Evolutionary conservation across 2,888 invertebrate species (phyloP), one percentile per base, ranked within the genome.

Genomic region (Pseudoips prasinana): DNA sequence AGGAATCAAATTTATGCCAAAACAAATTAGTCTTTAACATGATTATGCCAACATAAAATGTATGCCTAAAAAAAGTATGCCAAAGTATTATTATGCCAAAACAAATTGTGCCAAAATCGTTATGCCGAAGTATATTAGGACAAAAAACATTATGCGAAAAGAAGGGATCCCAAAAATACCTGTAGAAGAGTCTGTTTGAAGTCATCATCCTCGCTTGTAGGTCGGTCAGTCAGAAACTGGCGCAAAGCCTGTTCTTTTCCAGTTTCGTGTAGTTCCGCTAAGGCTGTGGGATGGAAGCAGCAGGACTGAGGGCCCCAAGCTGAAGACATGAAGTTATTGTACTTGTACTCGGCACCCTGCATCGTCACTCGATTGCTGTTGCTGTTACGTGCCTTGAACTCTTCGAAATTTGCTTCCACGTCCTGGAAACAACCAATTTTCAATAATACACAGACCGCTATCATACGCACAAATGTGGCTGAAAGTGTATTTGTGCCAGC

Each of bases 291-390:
- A 14, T 55, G 55, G 28, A 53, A 49, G 29, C 55, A 55, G 25
- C 39, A 46, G 7, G 29, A 32, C 26, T 44, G 44, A 0, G 49
- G 29, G 11, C 38, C 50, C 58, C 58, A 53, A 30, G 31, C 54
- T 1, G 34, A 31, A 3, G 6, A 10, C 1, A 55, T 31, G 30
- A 22, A 42, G 29, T 55, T 54, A 19, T 53, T 36, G 33, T 55
- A 58, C 3, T 39, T 41, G 1, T 37, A 43, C 22, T 54, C 41
- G 1, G 65, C 50, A 8, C 44, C 42, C 11, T 53, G 46, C 39
- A 53, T 41, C 6, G 30, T 47, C n/a, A 30, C 9, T 6, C 37
- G 31, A 39, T 63, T 67, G 33, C 38, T 56, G 8, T 25, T 32
- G 10, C 36, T 22, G 29, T 67, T 67, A 8, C 14, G 25, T 2